These are phyloP conservation scores for Prunella fulvescens DNA, from an alignment of 2,113 vertebrate species.

Conservation along the genomic window DNA sequence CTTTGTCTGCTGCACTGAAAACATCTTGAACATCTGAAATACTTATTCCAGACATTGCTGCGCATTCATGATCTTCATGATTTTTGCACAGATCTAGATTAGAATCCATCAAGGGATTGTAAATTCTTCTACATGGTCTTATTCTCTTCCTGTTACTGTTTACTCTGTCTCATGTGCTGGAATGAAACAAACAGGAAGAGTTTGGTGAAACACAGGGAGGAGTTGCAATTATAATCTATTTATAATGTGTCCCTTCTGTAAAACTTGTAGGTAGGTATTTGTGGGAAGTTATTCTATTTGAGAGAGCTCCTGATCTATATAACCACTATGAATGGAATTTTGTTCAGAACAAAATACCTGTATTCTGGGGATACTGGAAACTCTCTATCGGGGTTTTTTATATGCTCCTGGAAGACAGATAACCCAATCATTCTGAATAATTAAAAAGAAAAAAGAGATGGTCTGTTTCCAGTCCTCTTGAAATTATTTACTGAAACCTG, in stretches of 20 bases:
- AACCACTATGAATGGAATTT: background rate
- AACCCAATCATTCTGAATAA: background rate
- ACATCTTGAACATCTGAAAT: background rate
- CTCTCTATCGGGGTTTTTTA: background rate
- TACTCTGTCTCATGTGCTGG: background rate
- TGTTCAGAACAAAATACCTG: background rate
- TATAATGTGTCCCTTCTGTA: background rate
- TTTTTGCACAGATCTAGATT: background rate
- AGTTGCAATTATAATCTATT: background rate
- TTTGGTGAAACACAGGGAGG: background rate
- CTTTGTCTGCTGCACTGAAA: background rate
- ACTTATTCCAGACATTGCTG: background rate
- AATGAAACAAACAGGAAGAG: background rate
- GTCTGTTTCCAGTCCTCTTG: background rate
- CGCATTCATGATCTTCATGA: background rate
- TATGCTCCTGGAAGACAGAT: background rate
- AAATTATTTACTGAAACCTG: background rate
- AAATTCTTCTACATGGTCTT: background rate
- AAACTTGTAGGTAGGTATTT: background rate
- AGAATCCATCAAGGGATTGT: background rate
- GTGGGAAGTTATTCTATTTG: background rate
- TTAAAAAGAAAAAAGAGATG: background rate
- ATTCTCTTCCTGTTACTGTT: rapidly evolving
- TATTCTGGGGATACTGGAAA: background rate
- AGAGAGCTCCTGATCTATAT: background rate